These are phyloP conservation scores for Leptura quadrifasciata DNA, from an alignment of 2,888 invertebrate genomes.

Conservation along the genomic window DNA sequence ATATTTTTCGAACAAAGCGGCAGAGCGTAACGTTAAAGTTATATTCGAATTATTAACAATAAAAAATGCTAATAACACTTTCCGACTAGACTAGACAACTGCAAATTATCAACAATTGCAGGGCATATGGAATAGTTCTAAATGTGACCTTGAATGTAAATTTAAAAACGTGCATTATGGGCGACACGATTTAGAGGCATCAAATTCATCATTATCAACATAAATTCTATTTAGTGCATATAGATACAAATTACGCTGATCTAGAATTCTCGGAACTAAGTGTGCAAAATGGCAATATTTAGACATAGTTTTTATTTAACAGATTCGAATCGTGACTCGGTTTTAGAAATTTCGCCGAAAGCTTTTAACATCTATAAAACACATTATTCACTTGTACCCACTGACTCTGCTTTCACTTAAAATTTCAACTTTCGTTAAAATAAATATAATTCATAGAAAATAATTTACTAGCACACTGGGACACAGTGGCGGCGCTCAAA, in stretches of 20 bases:
- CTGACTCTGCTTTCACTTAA: conserved; percentile 40
- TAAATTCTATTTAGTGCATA: conserved; percentile 41
- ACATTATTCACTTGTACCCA: conserved; percentile 47
- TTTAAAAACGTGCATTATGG: conserved; percentile 45
- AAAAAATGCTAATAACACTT: conserved; percentile 31
- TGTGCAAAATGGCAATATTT: conserved; percentile 37
- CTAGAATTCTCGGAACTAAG: conserved; percentile 45
- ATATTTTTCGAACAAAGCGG: too few species aligned
- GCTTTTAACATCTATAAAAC: conserved; percentile 57
- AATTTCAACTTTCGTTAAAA: conserved; percentile 41
- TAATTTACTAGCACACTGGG: conserved; percentile 7
- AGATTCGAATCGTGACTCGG: conserved; percentile 62
- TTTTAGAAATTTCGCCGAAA: conserved; percentile 68
- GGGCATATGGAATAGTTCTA: conserved; percentile 38
- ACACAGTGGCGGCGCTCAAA: background rate
- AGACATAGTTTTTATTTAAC: conserved; percentile 37
- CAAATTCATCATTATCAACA: conserved; percentile 47
- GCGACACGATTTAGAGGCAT: conserved; percentile 48
- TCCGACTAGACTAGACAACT: conserved; percentile 21
- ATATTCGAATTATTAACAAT: conserved; percentile 20
- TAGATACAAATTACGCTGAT: conserved; percentile 49
- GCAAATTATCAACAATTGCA: conserved; percentile 37
- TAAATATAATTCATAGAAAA: conserved; percentile 30
- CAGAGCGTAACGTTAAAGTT: conserved; percentile 18
- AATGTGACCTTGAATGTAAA: conserved; percentile 42